Conservation (phyloP, 2,113 vertebrate species). For the Cisticola juncidis region DNA sequence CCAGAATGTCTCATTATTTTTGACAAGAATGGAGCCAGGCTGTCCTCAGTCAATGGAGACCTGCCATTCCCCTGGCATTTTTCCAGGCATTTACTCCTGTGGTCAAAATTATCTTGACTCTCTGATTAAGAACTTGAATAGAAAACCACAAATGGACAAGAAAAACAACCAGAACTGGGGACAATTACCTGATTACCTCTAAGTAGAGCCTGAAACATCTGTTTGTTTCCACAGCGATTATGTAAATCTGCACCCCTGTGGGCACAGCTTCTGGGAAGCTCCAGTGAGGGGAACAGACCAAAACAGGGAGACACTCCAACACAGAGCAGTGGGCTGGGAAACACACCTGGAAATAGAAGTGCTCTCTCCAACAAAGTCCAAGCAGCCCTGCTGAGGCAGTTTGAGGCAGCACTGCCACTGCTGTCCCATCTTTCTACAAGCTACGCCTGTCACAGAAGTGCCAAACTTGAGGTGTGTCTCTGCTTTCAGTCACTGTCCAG, state of each 20-base stretch:
- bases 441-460: accelerated
- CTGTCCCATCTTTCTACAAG: not conserved
- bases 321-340: not conserved
- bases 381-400: not conserved
- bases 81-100: not conserved
- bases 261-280: not conserved
- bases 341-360: not conserved
- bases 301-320: not conserved
- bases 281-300: not conserved
- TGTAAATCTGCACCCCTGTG: not conserved
- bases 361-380: not conserved
- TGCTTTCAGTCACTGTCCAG: accelerated
- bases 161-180: not conserved
- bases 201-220: not conserved
- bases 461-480: not conserved
- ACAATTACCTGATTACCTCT: not conserved
- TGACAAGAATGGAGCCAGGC: not conserved
- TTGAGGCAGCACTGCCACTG: not conserved
- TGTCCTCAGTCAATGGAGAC: not conserved
- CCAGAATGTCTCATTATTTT: not conserved
- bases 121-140: not conserved
- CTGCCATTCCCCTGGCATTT: not conserved
- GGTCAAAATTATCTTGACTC: not conserved
- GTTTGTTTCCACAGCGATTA: not conserved
- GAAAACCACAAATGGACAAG: not conserved